Percentiles rank a stretch among this genome's conserved stretches.
Evolutionary conservation across 2,113 vertebrate genomes (phyloP).

Genomic region (Ptilonorhynchus violaceus): DNA sequence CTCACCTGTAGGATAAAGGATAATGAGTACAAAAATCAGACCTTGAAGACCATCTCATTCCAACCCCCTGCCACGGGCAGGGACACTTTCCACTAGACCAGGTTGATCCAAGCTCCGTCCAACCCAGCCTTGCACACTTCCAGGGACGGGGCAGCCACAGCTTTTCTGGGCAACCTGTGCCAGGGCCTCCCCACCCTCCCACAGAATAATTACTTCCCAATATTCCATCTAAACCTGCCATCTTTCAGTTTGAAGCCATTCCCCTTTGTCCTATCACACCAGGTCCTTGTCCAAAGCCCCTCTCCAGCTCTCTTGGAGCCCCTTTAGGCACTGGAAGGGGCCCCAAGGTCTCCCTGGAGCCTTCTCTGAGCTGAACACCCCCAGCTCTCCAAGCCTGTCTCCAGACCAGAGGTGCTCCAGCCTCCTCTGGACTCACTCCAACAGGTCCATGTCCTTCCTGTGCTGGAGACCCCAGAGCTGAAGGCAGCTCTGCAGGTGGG

Average conservation of each 20-base stretch:
- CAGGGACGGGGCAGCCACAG: background rate
- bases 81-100: background rate
- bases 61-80: background rate
- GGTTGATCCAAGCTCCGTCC: fast-evolving
- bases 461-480: background rate
- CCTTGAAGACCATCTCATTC: background rate
- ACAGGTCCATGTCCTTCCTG: background rate
- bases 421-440: background rate
- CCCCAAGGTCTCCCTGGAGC: background rate
- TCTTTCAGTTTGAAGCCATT: background rate
- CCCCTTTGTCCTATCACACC: background rate
- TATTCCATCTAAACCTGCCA: background rate
- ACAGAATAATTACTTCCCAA: background rate
- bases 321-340: background rate
- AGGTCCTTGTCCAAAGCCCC: background rate
- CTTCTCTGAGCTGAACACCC: background rate
- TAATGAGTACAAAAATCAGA: background rate
- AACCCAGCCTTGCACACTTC: background rate
- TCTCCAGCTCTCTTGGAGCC: background rate
- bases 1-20: background rate
- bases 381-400: background rate
- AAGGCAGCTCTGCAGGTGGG: background rate
- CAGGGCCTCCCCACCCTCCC: background rate
- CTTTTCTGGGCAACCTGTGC: background rate
- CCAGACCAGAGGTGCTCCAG: background rate